Evolutionary conservation across 1,140 invertebrate genomes (phyloP), one percentile per base, ranked within the genome.

Genomic region (Drosophila gunungcola): DNA sequence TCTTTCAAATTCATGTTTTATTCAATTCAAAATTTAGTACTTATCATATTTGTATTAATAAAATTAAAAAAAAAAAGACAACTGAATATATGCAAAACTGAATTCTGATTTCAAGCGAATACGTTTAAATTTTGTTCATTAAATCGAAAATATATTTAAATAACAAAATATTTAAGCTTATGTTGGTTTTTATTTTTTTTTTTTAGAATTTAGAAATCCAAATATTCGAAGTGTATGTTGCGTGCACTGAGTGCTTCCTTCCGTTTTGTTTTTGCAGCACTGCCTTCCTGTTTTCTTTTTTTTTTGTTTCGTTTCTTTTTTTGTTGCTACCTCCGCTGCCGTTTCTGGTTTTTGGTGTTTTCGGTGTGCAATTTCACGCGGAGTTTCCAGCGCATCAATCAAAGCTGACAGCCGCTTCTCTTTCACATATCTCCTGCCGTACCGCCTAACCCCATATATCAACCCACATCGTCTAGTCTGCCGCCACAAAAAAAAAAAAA

Each of bases 381-480:
- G 89, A 88, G 76, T 88, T 89, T 70, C 68, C 80, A 84, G 73
- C 80, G 84, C 84, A 88, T 89, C 84, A 88, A 88, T 88, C 84
- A 88, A 84, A 88, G 73, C 73, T 67, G 61, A 75, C 73, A 75
- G 61, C 39, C 29, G 52, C 60, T 64, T 46, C 48, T 51, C 41
- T 36, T 29, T 13, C 69, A 45, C 43, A 58, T 45, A 57, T 48
- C 64, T 51, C 38, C 42, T 29, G 11, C 34, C 21, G 13, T 41
- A 25, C 21, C 29, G 5, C 39, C 27, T 38, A 13, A 34, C 29
- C 21, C 13, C 9, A 41, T 6, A 58, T 11, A 12, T 36, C 27
- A 12, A 21, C 13, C 53, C 27, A 58, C 38, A 55, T 58, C 38
- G 63, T 64, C 43, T 46, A 46, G 34, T 68, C 60, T 65, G 36